Conservation (phyloP, 2,888 invertebrate species). For the Amphimallon solstitiale region DNA sequence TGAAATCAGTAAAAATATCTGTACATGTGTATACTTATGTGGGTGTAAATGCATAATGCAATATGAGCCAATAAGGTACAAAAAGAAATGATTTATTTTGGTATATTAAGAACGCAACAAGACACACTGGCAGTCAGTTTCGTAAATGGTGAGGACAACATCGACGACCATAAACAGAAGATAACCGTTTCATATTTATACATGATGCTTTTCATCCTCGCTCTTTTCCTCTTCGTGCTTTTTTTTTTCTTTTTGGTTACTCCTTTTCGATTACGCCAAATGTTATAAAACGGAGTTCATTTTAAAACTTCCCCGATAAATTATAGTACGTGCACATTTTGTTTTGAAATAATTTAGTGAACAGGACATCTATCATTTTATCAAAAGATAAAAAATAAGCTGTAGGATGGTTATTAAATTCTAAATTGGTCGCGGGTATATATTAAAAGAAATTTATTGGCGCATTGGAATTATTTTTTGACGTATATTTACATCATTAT, state of each 20-base stretch:
- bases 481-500: constrained; percentile 7
- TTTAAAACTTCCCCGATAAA: constrained; percentile 33
- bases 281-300: constrained; percentile 14
- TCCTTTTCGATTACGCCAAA: constrained; percentile 14
- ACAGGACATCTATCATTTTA: background rate
- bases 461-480: constrained; percentile 3
- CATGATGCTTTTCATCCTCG: background rate
- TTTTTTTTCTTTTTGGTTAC: background rate
- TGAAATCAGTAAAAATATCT: background rate
- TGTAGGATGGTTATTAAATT: background rate
- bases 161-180: constrained; percentile 20
- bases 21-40: background rate
- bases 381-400: background rate
- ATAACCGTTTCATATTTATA: constrained; percentile 22
- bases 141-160: constrained; percentile 28
- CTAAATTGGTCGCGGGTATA: background rate
- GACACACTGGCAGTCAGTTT: background rate
- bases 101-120: background rate
- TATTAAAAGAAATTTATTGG: constrained; percentile 23
- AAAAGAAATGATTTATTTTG: constrained; percentile 28
- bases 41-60: constrained; percentile 20
- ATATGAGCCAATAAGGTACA: constrained; percentile 13
- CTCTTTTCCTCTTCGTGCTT: background rate
- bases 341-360: background rate
- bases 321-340: background rate